A percentile compares a stretch with the other conserved stretches of the same genome.
Conservation (phyloP, 2,797 vertebrate species). For the Selene dorsalis region DNA sequence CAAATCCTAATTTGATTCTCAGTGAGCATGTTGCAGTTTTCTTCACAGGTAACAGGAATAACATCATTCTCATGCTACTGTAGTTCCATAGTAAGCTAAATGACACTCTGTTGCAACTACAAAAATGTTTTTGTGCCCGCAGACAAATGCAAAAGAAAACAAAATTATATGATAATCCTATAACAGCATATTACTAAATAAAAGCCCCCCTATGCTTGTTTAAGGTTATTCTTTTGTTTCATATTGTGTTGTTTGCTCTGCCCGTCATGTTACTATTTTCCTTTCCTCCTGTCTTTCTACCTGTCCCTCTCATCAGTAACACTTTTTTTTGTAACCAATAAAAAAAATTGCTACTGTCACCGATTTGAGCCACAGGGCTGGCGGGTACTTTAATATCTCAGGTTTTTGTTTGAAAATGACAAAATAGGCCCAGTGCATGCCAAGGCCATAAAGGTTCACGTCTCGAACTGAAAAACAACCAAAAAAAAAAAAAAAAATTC, state of each 20-base stretch:
- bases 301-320: neutral
- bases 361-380: constrained; percentile 37
- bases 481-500: neutral
- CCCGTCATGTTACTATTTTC: neutral
- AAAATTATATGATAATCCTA: constrained; percentile 36
- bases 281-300: neutral
- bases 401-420: constrained; percentile 44
- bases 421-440: constrained; percentile 32
- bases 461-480: constrained; percentile 42
- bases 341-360: constrained; percentile 4
- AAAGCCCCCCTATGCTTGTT: neutral
- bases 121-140: constrained; percentile 31
- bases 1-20: constrained; percentile 50
- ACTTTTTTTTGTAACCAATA: neutral
- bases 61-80: constrained; percentile 27
- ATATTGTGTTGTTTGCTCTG: neutral
- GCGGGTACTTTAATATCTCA: constrained; percentile 22
- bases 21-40: constrained; percentile 30
- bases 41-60: constrained; percentile 36
- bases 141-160: constrained; percentile 17
- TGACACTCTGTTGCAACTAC: constrained; percentile 6
- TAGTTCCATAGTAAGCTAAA: constrained; percentile 11
- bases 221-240: neutral
- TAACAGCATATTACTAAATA: constrained; percentile 21
- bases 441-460: constrained; percentile 33